Evolutionary conservation across 2,113 vertebrate genomes (phyloP).

Genomic region (Lagopus muta): DNA sequence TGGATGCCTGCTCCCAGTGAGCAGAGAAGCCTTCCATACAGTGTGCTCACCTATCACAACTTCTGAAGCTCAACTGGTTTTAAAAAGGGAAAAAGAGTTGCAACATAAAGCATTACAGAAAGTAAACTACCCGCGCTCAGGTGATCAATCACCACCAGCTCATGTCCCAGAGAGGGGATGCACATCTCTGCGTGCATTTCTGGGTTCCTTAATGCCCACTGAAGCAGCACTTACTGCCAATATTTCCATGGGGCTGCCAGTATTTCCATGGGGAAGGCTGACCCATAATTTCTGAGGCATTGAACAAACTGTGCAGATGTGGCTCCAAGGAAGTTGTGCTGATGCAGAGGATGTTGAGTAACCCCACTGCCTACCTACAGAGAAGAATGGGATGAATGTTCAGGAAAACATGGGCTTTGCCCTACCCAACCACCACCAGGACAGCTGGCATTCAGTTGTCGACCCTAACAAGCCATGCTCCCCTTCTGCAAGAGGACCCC

Average conservation of each 20-base stretch:
- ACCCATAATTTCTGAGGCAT: neutral
- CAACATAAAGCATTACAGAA: neutral
- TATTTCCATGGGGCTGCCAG: neutral
- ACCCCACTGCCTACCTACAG: neutral
- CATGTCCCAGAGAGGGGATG: neutral
- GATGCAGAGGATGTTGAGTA: neutral
- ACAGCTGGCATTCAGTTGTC: neutral
- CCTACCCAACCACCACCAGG: neutral
- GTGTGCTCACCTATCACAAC: neutral
- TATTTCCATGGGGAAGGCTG: neutral
- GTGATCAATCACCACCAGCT: neutral
- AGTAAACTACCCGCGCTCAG: neutral
- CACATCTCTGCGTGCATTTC: neutral
- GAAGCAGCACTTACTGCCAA: neutral
- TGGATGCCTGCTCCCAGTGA: neutral
- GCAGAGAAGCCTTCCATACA: neutral
- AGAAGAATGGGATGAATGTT: rapidly evolving
- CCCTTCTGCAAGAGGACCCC: neutral
- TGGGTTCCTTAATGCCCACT: neutral
- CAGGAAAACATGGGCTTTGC: rapidly evolving
- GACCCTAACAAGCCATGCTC: neutral
- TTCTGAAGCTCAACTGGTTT: neutral
- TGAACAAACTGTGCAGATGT: neutral
- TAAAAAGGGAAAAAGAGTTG: neutral
- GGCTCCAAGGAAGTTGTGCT: neutral